Evolutionary conservation across 2,113 vertebrate species (phyloP).

Genomic region (Caranx ignobilis): DNA sequence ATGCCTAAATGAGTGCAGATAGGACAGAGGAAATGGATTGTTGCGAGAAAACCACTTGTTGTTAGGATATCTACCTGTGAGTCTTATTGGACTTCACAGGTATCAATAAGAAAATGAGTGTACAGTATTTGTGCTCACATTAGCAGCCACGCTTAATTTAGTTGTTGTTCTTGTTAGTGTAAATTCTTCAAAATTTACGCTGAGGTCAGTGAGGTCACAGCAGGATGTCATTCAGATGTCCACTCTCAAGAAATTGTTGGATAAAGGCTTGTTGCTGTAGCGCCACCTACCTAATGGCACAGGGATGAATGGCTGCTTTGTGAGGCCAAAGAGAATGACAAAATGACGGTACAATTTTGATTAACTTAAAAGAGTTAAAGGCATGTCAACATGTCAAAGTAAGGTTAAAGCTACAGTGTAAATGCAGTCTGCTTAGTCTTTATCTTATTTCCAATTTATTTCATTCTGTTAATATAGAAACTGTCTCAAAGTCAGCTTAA

Average conservation of each 20-base stretch:
- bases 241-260: constrained; percentile 21
- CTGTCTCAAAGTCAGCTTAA: not conserved
- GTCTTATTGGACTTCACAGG: not conserved
- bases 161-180: constrained; percentile 13
- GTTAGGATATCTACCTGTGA: not conserved
- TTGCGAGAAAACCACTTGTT: not conserved
- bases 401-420: not conserved
- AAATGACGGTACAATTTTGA: constrained; percentile 8
- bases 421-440: not conserved
- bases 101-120: constrained; percentile 2
- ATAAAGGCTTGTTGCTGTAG: constrained; percentile 60
- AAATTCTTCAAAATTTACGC: constrained; percentile 40
- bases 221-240: constrained; percentile 7
- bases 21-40: not conserved
- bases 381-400: constrained; percentile 20
- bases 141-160: not conserved
- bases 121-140: not conserved
- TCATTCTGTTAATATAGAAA: constrained; percentile 5
- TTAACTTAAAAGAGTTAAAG: not conserved
- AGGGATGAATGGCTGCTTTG: constrained; percentile 41
- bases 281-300: constrained; percentile 44
- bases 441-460: not conserved
- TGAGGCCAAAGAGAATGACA: constrained; percentile 10
- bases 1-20: not conserved
- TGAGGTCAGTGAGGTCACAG: constrained; percentile 12